Base-by-base conservation (phyloP, 1,140 invertebrate genomes). In the Anagrus nilaparvatae region DNA sequence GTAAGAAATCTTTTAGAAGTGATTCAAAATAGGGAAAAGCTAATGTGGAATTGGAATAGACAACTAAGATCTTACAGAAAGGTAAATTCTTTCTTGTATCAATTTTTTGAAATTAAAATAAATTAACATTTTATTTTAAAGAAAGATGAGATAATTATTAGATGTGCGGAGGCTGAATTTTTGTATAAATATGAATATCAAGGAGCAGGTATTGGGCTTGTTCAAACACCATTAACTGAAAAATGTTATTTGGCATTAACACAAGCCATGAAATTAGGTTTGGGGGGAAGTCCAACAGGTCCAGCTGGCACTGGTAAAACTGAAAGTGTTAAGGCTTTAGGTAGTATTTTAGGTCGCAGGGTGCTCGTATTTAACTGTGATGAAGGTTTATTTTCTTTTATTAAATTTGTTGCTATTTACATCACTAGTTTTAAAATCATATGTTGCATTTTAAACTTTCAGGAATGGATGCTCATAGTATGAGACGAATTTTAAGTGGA, bases 221-320 rank as follows among this genome's bases (percentile, higher is more conserved):
- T 97, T 0, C 81, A 92, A 55, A 97, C 94, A 1, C 82, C 87
- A 14, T 70, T 97, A 13, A 96, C 92, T 3, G 92, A 97, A 60
- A 88, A 92, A 59, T 97, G 94, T 61, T 98, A 94, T 67, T 71
- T 97, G 14, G 94, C 93, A 17, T 68, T 97, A 23, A 95, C 89
- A 13, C 93, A 97, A 75, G 89, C 90, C 5, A 84, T 98, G 79
- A 79, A 87, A 57, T 81, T 98, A 65, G 96, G 96, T 5, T 73
- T 98, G 33, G 94, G 96, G 41, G 96, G 95, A 9, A 98, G 98
- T 73, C 96, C 96, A 0, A 99, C 97, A 59, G 97, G 96, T n/a
- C 92, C 93, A 13, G 92, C 93, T 47, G 94, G 94, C 41, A 98
- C 94, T 1, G 95, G 94, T 1, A 97, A 98, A 73, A 97, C 94